Evolutionary conservation across 2,888 invertebrate genomes (phyloP).

Genomic region (Clivina fossor): DNA sequence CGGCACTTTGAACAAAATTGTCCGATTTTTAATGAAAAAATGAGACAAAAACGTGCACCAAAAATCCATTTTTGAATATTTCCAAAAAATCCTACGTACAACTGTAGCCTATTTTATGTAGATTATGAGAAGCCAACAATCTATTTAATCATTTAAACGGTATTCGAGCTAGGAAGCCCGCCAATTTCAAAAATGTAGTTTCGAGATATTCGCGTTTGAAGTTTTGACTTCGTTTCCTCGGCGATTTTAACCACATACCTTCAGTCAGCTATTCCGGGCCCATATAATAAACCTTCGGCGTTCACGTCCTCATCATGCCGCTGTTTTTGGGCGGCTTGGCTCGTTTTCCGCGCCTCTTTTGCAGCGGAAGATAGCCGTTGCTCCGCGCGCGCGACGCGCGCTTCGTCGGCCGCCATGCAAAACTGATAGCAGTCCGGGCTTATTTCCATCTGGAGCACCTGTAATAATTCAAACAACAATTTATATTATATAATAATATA

Average conservation of each 20-base stretch:
- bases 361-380: conserved; percentile 4
- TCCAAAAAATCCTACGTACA: too few species aligned
- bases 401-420: background rate
- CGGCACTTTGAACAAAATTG: too few species aligned
- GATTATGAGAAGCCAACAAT: too few species aligned
- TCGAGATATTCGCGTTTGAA: conserved; percentile 32
- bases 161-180: conserved; percentile 10
- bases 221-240: conserved; percentile 7
- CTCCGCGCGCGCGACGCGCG: background rate
- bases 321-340: background rate
- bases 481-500: too few species aligned
- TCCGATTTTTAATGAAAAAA: too few species aligned
- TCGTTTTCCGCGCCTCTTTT: conserved; percentile 13
- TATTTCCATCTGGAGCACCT: too few species aligned
- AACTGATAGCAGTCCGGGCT: background rate
- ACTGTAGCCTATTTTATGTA: too few species aligned
- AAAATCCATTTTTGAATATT: too few species aligned
- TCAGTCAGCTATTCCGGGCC: conserved; percentile 17
- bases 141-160: too few species aligned
- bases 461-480: too few species aligned
- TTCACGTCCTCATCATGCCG: background rate
- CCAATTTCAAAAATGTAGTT: conserved; percentile 25
- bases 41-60: too few species aligned
- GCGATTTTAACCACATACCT: conserved; percentile 9
- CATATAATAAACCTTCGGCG: conserved; percentile 24